phyloP scores from a whole-genome alignment of 2,888 invertebrate genomes.

The Diachrysia chrysitis region DNA sequence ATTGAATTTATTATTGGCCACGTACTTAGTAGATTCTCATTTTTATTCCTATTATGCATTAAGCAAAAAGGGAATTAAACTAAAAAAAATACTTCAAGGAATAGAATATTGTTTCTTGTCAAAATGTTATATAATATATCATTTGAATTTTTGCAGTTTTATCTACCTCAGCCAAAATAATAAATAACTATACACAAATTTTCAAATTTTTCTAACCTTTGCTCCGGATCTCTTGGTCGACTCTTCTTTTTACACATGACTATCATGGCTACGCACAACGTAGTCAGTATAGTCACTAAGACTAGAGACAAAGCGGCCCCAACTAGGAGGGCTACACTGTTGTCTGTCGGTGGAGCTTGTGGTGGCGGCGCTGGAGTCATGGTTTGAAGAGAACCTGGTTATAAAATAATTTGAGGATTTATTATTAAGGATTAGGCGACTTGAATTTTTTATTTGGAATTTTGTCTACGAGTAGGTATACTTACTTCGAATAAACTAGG shows the following conservation, averaged over 20 bases:
- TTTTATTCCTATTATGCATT: too few relatives aligned
- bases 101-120: too few relatives aligned
- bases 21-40: too few relatives aligned
- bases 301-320: slow-evolving; percentile 84
- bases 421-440: too few relatives aligned
- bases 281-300: slow-evolving; percentile 82
- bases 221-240: slow-evolving; percentile 77
- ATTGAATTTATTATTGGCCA: neutral
- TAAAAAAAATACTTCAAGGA: too few relatives aligned
- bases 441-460: too few relatives aligned
- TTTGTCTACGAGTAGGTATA: neutral
- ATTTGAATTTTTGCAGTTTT: too few relatives aligned
- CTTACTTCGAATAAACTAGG: neutral
- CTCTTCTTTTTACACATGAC: slow-evolving; percentile 85
- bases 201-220: slow-evolving; percentile 66
- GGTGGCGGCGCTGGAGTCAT: slow-evolving; percentile 78
- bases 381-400: slow-evolving; percentile 82
- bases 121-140: too few relatives aligned
- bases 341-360: slow-evolving; percentile 66
- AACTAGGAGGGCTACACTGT: slow-evolving; percentile 80
- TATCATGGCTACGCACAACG: slow-evolving; percentile 82
- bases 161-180: too few relatives aligned
- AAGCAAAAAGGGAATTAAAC: too few relatives aligned
- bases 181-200: too few relatives aligned
- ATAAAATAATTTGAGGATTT: too few relatives aligned